Evolutionary conservation across 2,797 vertebrate species (phyloP), one percentile per base, ranked within the genome.

Genomic region (Argyrosomus regius): DNA sequence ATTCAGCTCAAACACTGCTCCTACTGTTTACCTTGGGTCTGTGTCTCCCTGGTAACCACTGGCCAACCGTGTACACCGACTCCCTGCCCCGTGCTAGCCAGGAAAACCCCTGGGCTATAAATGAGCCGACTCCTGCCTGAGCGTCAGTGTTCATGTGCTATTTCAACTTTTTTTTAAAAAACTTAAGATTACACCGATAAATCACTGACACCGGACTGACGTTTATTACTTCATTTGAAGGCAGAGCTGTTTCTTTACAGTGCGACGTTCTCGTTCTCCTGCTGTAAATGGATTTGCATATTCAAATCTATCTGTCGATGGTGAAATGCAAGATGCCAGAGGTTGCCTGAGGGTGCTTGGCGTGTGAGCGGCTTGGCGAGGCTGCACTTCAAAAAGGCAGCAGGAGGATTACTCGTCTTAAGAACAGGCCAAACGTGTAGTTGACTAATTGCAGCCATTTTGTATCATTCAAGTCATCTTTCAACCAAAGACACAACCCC

Each of bases 1-100:
- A 95, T 96, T 96, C 94, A 96, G 91, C 91, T 89, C 52, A 22
- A 93, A 96, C 95, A 96, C 95, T 95, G 93, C 81, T 82, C 75
- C 91, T 74, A 93, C 95, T 96, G 95, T 96, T 96, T 94, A 95
- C 93, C 91, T 90, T 91, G 88, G 86, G 75, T 24, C 85, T 57
- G 65, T 48, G 88, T 94, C 75, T 73, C 94, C 87, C 7, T 92
- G 92, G 92, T 75, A 89, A 94, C 90, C 86, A 73, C 79, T 31
- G 82, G 83, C 86, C 86, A 56, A 77, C 72, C 84, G n/a, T 39
- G 35, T 48, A 63, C 82, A 72, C 68, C 49, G 49, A n/a, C 66
- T 75, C 87, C 81, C 41, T 22, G 65, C 57, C 84, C 75, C 81
- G 74, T 39, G 71, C 24, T 60, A 10, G 77, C 48, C 80, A 67